Evolutionary conservation across 2,888 invertebrate species (phyloP).

Genomic region (Ptycholaimellus sp.): DNA sequence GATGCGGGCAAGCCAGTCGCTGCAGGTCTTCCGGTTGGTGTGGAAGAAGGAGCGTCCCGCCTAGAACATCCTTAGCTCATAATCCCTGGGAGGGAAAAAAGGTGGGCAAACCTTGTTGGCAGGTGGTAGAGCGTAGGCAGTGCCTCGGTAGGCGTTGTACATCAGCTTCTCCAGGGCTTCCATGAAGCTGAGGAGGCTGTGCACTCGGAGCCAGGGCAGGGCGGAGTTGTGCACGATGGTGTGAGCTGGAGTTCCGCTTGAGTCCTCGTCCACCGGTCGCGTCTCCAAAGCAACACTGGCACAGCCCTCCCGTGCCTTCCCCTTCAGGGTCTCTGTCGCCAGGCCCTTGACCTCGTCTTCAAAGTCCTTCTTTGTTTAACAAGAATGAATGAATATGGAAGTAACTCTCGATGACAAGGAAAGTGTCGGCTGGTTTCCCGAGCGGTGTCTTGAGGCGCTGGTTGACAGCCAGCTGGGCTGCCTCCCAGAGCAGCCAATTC

Average conservation of each 20-base stretch:
- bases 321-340: conserved; percentile 5
- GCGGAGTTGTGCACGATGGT: not conserved
- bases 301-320: conserved; percentile 3
- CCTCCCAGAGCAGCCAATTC: conserved; percentile 65
- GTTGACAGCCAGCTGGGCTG: conserved; percentile 64
- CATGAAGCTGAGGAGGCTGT: conserved; percentile 60
- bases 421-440: conserved; percentile 64
- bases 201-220: conserved; percentile 37
- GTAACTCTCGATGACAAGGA: conserved; percentile 48
- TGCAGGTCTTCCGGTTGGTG: conserved; percentile 72
- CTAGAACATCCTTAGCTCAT: conserved; percentile 25
- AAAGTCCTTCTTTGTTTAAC: not conserved
- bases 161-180: conserved; percentile 74
- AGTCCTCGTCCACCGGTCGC: too few relatives aligned
- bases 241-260: not conserved
- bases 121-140: too few relatives aligned
- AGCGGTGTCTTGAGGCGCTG: conserved; percentile 65
- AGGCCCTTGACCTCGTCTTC: conserved; percentile 9
- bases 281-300: too few relatives aligned
- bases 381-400: conserved; percentile 1
- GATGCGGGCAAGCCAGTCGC: conserved; percentile 73
- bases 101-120: not conserved
- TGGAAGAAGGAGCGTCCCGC: conserved; percentile 71
- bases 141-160: conserved; percentile 73
- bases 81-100: too few relatives aligned